Base-by-base conservation (phyloP, 2,888 invertebrate species). In the Palloptera scutellata region DNA sequence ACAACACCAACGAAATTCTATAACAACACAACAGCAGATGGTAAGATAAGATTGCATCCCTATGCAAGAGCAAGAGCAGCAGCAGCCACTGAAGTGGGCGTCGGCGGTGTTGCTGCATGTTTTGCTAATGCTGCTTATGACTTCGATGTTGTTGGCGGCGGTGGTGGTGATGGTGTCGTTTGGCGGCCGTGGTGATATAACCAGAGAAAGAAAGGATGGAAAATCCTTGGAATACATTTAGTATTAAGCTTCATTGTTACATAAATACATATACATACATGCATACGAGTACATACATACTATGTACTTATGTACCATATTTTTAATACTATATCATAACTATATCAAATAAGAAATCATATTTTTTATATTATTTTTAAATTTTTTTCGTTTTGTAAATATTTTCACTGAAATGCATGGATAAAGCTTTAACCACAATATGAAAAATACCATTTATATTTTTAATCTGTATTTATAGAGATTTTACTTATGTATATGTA, bases 171-270 rank as follows among this genome's bases (percentile, higher is more conserved):
- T 20, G 59, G 61, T 20, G 61, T 54, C 10, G 75, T 76, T 9
- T 76, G 75, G 75, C 68, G 75, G 30, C 75, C 75, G 11, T 76
- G 75, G 75, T 76, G 68, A 72, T 57, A 6, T 30, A 30, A 30
- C 2, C 3, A 30, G 30, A 1, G 17, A 4, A 40, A n/a, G 42
- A 9, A 15, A 2, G 10, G 12, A 55, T 11, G 17, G 43, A 53
- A 41, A 1, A 19, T 30, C 51, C 42, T 20, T 17, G 59, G 51
- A 62, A 41, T 41, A 42, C 41, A 8, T 65, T 30, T 30, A 30
- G 30, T 30, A 30, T 30, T 30, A 30, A 30, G 30, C 30, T 30
- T 30, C 30, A 30, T 30, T 30, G 30, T 30, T 30, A 30, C 30
- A 6, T 30, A 30, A 2, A 30, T 30, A n/a, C n/a, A 30, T 30